Percentiles rank a stretch among this genome's conserved stretches.
Conservation (phyloP, 2,113 vertebrate genomes). For the Lagopus muta region DNA sequence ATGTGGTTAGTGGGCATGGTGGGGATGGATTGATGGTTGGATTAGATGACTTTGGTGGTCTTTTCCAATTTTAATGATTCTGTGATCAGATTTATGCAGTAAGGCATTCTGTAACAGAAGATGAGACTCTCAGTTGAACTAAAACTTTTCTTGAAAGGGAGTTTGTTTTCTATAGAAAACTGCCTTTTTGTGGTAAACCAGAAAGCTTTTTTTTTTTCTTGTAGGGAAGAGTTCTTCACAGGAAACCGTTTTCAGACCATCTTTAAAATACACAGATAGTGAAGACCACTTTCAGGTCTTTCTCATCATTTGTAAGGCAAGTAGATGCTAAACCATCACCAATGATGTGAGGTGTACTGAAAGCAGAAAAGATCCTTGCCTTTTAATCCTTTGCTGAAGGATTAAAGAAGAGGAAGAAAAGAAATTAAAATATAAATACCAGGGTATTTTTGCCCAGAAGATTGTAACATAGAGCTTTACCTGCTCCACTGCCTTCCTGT, state of each 20-base stretch:
- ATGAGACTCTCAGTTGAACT: background rate
- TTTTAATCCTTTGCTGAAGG: background rate
- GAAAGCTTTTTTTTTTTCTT: background rate
- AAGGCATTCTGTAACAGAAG: background rate
- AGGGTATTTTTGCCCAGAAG: background rate
- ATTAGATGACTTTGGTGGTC: too few species aligned
- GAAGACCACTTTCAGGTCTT: background rate
- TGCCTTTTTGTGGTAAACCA: slow-evolving; percentile 8
- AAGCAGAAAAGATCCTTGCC: background rate
- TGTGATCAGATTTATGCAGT: background rate
- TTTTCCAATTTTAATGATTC: too few species aligned
- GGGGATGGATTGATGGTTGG: too few species aligned
- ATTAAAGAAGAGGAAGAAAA: background rate
- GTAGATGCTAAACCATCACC: background rate
- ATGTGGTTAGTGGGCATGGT: too few species aligned
- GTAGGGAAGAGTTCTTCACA: background rate
- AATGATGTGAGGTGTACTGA: background rate
- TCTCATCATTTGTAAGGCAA: slow-evolving; percentile 1
- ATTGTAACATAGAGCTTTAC: background rate
- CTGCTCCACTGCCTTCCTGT: background rate
- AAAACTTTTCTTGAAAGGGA: background rate
- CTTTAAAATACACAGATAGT: slow-evolving; percentile 29
- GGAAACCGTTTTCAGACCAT: slow-evolving; percentile 26
- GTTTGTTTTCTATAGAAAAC: background rate
- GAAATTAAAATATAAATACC: background rate